These are phyloP conservation scores for Pelobates fuscus DNA, from an alignment of 2,113 vertebrate genomes.

Conservation along the genomic window DNA sequence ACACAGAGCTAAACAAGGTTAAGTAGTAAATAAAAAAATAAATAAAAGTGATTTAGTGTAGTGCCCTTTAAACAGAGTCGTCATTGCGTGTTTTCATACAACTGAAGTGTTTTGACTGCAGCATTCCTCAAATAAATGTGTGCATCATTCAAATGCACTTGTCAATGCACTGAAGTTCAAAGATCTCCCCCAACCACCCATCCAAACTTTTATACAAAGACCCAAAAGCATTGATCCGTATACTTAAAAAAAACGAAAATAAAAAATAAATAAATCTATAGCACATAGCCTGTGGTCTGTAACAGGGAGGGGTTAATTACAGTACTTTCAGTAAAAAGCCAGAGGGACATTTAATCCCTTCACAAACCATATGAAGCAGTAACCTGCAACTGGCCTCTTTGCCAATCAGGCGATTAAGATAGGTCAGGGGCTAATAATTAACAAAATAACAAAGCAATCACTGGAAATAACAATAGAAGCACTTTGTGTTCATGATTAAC, in stretches of 20 bases:
- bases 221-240: not conserved
- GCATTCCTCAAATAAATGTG: too few relatives aligned
- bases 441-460: not conserved
- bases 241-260: too few relatives aligned
- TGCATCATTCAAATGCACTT: too few relatives aligned
- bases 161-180: too few relatives aligned
- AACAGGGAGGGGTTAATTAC: not conserved
- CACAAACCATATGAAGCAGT: not conserved
- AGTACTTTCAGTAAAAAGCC: not conserved
- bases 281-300: not conserved
- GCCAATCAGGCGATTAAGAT: not conserved
- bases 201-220: not conserved
- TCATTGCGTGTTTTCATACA: too few relatives aligned
- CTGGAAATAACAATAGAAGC: not conserved
- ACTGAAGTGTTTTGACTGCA: too few relatives aligned
- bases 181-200: constrained; percentile 11
- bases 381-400: not conserved
- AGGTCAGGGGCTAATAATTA: not conserved
- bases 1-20: too few relatives aligned
- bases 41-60: too few relatives aligned
- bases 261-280: too few relatives aligned
- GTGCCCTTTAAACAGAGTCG: too few relatives aligned
- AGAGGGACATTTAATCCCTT: not conserved
- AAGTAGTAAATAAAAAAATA: too few relatives aligned
- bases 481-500: not conserved